Conservation (phyloP, 2,797 vertebrate genomes). For the Catostomus latipinnis region DNA sequence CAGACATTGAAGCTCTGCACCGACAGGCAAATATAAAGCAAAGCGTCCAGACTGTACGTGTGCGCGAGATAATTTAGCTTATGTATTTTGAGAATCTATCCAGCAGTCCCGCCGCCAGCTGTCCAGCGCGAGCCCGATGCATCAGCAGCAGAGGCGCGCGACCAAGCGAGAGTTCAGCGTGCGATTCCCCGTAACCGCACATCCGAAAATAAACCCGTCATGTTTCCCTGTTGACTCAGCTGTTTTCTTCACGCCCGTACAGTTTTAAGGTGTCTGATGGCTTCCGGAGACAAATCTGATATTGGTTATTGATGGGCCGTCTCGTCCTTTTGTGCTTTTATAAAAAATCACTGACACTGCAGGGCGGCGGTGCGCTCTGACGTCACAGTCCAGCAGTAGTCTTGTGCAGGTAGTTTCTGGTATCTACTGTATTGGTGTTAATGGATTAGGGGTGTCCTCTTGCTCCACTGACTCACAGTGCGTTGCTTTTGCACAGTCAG, state of each 20-base stretch:
- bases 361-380: conserved; percentile 60
- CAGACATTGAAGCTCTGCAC: not conserved
- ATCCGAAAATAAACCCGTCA: not conserved
- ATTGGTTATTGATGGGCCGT: conserved; percentile 22
- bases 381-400: conserved; percentile 53
- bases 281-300: not conserved
- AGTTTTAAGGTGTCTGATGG: not conserved
- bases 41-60: not conserved
- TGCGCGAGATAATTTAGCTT: not conserved
- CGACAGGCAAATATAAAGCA: not conserved
- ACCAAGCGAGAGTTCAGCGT: conserved; percentile 25
- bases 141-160: conserved; percentile 35
- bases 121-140: conserved; percentile 19
- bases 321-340: conserved; percentile 13
- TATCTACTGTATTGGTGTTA: not conserved
- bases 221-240: not conserved
- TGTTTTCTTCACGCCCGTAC: no score
- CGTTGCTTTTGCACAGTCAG: not conserved
- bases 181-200: not conserved
- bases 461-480: not conserved
- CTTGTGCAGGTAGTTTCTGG: conserved; percentile 50
- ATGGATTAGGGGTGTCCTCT: conserved; percentile 4
- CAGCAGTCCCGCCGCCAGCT: not conserved
- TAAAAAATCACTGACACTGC: conserved; percentile 62
- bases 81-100: not conserved